Evolutionary conservation across 2,797 vertebrate genomes (phyloP).

Genomic region (Microctenopoma steveboyesi): DNA sequence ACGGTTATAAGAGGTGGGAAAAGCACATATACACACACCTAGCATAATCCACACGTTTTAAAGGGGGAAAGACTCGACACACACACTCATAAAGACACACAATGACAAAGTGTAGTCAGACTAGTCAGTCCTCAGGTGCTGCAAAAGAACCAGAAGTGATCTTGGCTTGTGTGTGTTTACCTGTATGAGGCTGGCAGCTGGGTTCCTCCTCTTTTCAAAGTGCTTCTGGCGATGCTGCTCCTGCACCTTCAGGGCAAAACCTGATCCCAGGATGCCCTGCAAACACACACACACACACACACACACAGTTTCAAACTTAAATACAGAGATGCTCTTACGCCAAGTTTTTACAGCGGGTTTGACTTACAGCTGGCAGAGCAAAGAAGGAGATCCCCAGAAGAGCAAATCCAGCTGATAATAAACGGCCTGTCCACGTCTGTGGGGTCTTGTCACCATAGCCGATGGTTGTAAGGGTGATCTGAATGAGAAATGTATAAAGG

Average conservation of each 20-base stretch:
- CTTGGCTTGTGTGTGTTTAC: slow-evolving; percentile 72
- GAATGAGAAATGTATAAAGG: not conserved
- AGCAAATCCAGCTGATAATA: slow-evolving; percentile 95
- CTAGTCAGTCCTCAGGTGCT: slow-evolving; percentile 37
- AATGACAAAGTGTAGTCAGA: not conserved
- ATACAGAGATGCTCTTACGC: too few relatives aligned
- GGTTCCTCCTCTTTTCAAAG: slow-evolving; percentile 98
- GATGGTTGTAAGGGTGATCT: slow-evolving; percentile 98
- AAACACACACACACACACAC: slow-evolving; percentile 19
- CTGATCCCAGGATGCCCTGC: slow-evolving; percentile 97
- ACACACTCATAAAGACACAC: slow-evolving; percentile 9
- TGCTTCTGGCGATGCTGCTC: slow-evolving; percentile 99
- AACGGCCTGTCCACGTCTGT: slow-evolving; percentile 94
- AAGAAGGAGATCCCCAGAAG: slow-evolving; percentile 98
- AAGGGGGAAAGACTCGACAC: slow-evolving; percentile 7
- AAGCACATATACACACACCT: slow-evolving; percentile 14
- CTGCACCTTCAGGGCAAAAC: slow-evolving; percentile 97
- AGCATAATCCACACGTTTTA: slow-evolving; percentile 7
- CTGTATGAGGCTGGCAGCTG: slow-evolving; percentile 98
- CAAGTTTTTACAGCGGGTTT: not conserved
- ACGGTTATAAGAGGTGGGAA: slow-evolving; percentile 5
- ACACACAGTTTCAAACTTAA: slow-evolving; percentile 6
- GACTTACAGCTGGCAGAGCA: slow-evolving; percentile 92
- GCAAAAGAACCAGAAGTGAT: not conserved
- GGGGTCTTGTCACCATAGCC: slow-evolving; percentile 99